Base-by-base conservation (phyloP, 2,113 vertebrate genomes). In the Malurus cyaneus region DNA sequence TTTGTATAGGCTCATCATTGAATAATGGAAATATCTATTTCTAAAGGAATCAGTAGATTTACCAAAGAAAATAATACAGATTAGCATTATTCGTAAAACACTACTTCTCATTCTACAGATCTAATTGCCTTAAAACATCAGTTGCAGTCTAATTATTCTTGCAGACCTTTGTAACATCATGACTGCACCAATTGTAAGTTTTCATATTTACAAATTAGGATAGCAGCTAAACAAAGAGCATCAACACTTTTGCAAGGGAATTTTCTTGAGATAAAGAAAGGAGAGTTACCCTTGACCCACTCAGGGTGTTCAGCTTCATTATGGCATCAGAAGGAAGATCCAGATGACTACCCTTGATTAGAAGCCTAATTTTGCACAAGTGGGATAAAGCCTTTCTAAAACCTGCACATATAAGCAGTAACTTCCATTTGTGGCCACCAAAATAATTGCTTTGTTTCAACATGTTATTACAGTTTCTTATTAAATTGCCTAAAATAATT, bases 401-500 rank as follows among this genome's bases (percentile, higher is more conserved):
- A 62, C 19, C n/a, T 59, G 47, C 34, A 39, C 2, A 1, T 50
- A 50, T 24, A 83, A 91, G 47, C 64, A 86, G 25, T 32, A 78
- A 32, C 29, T 86, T 92, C 28, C 39, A 80, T 29, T 82, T 86
- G 69, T 32, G 12, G 32, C 14, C 41, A 66, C 14, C 42, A 91
- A 86, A 80, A 73, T n/a, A 88, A 92, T 50, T 70, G 50, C 16
- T 92, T 73, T 54, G 11, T 65, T 94, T 86, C 67, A 53, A 59
- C 5, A 15, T 14, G 29, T 59, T 92, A 78, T 73, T 88, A 42
- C 23, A 28, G 14, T 80, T 92, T 91, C 80, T 84, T 89, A 94
- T 88, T 92, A 93, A 91, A 94, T 65, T 77, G 54, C 39, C 34
- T 78, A 59, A 83, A 88, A 78, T 65, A 73, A 69, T 61, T 59